Evolutionary conservation across 1,140 invertebrate genomes (phyloP).

Genomic region (Achatina immaculata): DNA sequence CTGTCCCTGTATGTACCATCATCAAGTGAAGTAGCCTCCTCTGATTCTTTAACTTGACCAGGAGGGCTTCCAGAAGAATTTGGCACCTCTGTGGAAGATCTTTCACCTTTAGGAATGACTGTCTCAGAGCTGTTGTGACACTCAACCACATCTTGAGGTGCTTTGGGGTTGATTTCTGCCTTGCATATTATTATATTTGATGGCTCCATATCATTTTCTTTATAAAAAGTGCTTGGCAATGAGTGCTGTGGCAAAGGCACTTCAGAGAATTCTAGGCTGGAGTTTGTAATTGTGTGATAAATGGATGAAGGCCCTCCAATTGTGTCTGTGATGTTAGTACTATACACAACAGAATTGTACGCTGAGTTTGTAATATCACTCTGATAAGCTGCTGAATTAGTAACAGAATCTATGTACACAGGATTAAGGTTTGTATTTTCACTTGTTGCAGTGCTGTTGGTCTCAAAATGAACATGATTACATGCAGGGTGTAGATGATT

Average conservation of each 20-base stretch:
- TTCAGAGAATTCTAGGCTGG: conserved; percentile 19
- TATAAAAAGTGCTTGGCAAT: conserved; percentile 16
- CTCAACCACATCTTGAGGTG: conserved; percentile 3
- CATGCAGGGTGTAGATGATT: background rate
- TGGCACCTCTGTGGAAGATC: background rate
- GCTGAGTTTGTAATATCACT: conserved; percentile 30
- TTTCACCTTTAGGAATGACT: background rate
- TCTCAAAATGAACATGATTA: conserved; percentile 37
- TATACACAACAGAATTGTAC: conserved; percentile 36
- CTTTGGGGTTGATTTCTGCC: conserved; percentile 21
- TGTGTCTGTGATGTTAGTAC: background rate
- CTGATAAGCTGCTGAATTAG: conserved; percentile 18
- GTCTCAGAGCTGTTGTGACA: background rate
- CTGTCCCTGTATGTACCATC: background rate
- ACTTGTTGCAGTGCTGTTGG: background rate
- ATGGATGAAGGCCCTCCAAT: conserved; percentile 3
- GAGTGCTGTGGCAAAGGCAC: conserved; percentile 5
- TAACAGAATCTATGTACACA: background rate
- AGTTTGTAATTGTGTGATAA: conserved; percentile 25
- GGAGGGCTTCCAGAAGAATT: background rate
- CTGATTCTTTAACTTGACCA: background rate
- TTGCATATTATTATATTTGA: background rate
- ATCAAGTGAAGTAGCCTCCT: background rate
- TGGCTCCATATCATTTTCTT: background rate
- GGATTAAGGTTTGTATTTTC: background rate